Evolutionary conservation across 2,888 invertebrate species (phyloP).

Genomic region (Cantharis nigra): DNA sequence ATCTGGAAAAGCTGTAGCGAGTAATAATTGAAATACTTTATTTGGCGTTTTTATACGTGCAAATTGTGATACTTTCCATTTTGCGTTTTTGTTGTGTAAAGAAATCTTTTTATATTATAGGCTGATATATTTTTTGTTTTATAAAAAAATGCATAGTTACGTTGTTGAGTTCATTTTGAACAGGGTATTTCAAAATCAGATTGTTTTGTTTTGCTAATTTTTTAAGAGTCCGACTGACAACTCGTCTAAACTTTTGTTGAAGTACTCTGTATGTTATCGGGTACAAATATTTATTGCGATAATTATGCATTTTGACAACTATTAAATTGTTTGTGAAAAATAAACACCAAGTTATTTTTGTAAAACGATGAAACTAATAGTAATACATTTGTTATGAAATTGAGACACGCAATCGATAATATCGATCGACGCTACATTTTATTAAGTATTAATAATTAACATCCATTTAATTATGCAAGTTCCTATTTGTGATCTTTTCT

Average conservation of each 20-base stretch:
- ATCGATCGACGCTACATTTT: constrained; percentile 21
- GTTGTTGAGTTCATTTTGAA: neutral
- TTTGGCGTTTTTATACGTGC: neutral
- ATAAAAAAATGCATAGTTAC: constrained; percentile 28
- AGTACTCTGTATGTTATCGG: neutral
- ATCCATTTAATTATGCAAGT: constrained; percentile 25
- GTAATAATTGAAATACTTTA: constrained; percentile 12
- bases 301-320: constrained; percentile 24
- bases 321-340: constrained; percentile 15
- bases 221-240: neutral
- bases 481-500: constrained; percentile 21
- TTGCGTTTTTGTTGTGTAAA: constrained; percentile 24
- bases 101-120: constrained; percentile 21
- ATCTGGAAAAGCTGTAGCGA: constrained; percentile 14
- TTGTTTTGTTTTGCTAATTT: neutral
- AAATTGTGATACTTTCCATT: constrained; percentile 31
- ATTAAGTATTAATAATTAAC: constrained; percentile 25
- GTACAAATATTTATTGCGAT: neutral
- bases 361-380: constrained; percentile 4
- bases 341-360: constrained; percentile 27
- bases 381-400: constrained; percentile 19
- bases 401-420: constrained; percentile 28
- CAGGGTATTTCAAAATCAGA: neutral
- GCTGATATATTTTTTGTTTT: constrained; percentile 18
- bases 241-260: neutral